phyloP scores from a whole-genome alignment of 2,113 vertebrate genomes.

The Myanophis thanlyinensis region DNA sequence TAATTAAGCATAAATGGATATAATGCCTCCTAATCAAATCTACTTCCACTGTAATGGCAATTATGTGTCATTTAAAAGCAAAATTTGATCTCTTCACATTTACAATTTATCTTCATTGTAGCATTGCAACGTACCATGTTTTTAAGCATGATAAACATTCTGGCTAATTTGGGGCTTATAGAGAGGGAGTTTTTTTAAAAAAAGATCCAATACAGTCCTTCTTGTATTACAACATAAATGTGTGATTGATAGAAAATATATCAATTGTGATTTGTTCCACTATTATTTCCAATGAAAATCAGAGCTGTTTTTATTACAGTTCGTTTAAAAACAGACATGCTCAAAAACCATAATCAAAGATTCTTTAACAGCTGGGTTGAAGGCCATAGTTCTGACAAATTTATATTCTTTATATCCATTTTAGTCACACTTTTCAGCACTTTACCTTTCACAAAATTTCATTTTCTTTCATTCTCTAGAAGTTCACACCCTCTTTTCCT shows the following conservation, averaged over 20 bases:
- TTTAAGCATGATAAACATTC: neutral
- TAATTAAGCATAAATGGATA: neutral
- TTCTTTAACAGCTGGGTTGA: neutral
- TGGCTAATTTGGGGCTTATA: neutral
- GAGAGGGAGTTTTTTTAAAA: too few species aligned
- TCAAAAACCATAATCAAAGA: neutral
- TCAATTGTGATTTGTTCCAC: neutral
- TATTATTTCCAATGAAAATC: neutral
- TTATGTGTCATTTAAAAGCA: constrained; percentile 1
- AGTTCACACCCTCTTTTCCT: neutral
- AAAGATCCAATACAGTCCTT: neutral
- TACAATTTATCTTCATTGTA: neutral
- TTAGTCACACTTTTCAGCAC: neutral
- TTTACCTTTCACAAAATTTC: neutral
- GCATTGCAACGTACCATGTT: neutral
- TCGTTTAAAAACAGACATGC: neutral
- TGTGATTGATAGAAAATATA: neutral
- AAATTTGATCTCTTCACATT: neutral
- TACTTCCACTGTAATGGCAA: neutral
- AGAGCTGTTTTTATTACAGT: neutral
- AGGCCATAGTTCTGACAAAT: neutral
- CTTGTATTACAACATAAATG: neutral
- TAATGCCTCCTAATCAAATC: constrained; percentile 19
- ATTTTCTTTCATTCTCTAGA: neutral
- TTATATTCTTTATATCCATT: neutral